phyloP scores from a whole-genome alignment of 2,797 vertebrate genomes.

The Macrochelys suwanniensis region DNA sequence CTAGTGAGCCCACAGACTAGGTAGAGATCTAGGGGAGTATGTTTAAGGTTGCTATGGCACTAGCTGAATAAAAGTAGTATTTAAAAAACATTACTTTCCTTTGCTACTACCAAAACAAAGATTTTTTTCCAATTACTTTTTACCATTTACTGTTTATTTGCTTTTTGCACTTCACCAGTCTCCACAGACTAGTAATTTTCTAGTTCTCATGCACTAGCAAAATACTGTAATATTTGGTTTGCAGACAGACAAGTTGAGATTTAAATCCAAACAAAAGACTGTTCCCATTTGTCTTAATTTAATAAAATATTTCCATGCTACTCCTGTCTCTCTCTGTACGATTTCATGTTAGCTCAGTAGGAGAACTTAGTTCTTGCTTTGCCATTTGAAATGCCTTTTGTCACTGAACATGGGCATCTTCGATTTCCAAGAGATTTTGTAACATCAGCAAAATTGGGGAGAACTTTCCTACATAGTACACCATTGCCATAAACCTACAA shows the following conservation, averaged over 20 bases:
- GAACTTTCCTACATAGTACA: not conserved
- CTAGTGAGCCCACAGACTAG: not conserved
- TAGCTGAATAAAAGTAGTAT: not conserved
- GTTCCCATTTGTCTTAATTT: not conserved
- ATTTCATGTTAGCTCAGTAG: not conserved
- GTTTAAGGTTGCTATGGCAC: not conserved
- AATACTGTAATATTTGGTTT: accelerated
- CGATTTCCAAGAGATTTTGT: not conserved
- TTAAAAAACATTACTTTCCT: not conserved
- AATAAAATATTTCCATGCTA: not conserved
- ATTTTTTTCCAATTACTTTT: not conserved
- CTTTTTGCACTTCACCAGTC: not conserved
- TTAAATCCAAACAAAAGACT: not conserved
- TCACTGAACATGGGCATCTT: not conserved
- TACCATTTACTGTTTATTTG: not conserved
- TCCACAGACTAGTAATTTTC: not conserved
- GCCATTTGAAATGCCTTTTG: not conserved
- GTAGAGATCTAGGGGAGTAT: not conserved
- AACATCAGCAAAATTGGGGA: not conserved
- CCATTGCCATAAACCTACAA: not conserved
- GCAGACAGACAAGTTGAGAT: not conserved
- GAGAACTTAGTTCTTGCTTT: not conserved
- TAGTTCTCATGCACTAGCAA: not conserved
- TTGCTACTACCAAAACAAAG: not conserved
- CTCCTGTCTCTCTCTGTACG: not conserved